Evolutionary conservation across 2,113 vertebrate genomes (phyloP), one percentile per base, ranked within the genome.

Genomic region (Aphyosemion australe): DNA sequence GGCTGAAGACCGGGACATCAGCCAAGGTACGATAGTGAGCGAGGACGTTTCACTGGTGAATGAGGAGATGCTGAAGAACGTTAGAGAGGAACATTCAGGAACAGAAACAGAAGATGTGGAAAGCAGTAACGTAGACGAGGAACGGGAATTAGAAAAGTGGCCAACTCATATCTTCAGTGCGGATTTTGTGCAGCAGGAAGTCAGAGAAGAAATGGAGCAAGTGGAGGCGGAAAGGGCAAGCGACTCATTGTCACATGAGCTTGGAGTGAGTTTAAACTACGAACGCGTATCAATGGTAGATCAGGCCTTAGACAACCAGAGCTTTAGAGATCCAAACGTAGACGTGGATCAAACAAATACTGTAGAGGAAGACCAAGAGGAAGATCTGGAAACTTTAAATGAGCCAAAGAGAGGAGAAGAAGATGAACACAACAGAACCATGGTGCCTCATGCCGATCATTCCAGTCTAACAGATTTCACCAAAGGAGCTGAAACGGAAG

Each of bases 81-180:
- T 20, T 8, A 5, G 8, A 0, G 54, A 84, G 14, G 64, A 42
- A 26, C 19, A 61, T 61, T 74, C 53, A 0, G 61, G 84, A 16
- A 72, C 79, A 61, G 84, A 81, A 37, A 73, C 15, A 0, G 74
- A 78, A 71, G 42, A 43, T 13, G 9, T 7, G 9, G 34, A 3
- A 14, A 14, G 10, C 12, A 7, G 39, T 26, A 50, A 79, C 19
- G 18, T 49, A 8, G 66, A 56, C n/a, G 83, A 86, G 48, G 80
- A 85, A 58, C 66, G 82, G 54, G 87, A 90, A 52, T 55, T 86
- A 31, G 88, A 90, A 53, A 69, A 21, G 14, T 43, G 83, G 4
- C 65, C 73, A 15, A 72, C 87, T 12, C 72, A 82, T 15, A 66
- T 12, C 10, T 87, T 77, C 52, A 69, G 51, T 12, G 41, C 47